Conservation (phyloP, 2,797 vertebrate species). For the Anabas testudineus region DNA sequence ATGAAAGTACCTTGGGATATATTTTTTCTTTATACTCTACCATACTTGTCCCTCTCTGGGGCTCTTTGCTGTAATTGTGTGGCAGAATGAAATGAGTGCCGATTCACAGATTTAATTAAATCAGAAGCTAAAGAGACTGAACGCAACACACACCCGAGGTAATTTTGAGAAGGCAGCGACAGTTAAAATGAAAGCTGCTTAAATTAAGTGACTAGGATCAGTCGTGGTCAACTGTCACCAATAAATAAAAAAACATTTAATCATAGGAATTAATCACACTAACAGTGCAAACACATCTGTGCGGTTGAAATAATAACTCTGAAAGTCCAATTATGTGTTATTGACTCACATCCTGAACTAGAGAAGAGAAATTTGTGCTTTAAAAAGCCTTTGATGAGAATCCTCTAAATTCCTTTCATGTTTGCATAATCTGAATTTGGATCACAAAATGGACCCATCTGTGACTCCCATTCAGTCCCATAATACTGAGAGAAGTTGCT, state of each 20-base stretch:
- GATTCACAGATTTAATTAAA: conserved; percentile 81
- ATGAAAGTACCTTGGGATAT: conserved; percentile 59
- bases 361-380: conserved; percentile 22
- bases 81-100: conserved; percentile 71
- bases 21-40: conserved; percentile 18
- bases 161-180: conserved; percentile 30
- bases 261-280: conserved; percentile 20
- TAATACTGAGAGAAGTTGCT: conserved; percentile 34
- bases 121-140: conserved; percentile 61
- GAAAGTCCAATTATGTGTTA: conserved; percentile 6
- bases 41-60: conserved; percentile 59
- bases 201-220: conserved; percentile 40
- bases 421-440: conserved; percentile 38
- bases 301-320: conserved; percentile 10
- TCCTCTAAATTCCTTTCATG: conserved; percentile 47
- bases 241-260: conserved; percentile 27
- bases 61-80: conserved; percentile 79
- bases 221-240: conserved; percentile 27
- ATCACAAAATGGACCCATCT: conserved; percentile 64
- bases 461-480: conserved; percentile 32
- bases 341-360: conserved; percentile 45
- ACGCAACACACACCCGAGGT: conserved; percentile 50
- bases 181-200: conserved; percentile 49
- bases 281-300: conserved; percentile 15
- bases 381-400: conserved; percentile 45